A percentile compares a stretch with the other conserved stretches of the same genome.
Evolutionary conservation across 1,140 invertebrate species (phyloP).

Genomic region (Nasonia giraulti): DNA sequence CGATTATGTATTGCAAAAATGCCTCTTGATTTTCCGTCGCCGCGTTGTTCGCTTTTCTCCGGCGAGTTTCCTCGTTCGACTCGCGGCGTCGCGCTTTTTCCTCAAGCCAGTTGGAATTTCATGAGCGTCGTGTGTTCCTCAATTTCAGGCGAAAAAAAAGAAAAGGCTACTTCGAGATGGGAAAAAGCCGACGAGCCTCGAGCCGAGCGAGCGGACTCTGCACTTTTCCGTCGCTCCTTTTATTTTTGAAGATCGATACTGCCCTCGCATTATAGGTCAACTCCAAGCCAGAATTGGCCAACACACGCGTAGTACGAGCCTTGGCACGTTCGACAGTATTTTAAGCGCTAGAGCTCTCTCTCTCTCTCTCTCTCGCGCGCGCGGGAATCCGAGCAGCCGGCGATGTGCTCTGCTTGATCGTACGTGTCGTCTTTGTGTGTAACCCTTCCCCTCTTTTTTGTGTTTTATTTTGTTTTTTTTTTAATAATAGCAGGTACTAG

Average conservation of each 20-base stretch:
- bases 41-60: slow-evolving; percentile 2
- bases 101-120: slow-evolving; percentile 19
- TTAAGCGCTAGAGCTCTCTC: slow-evolving; percentile 16
- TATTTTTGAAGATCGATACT: slow-evolving; percentile 48
- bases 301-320: neutral
- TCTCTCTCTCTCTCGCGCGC: too few relatives aligned
- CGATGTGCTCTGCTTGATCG: neutral
- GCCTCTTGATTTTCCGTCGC: slow-evolving; percentile 4
- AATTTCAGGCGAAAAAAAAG: neutral
- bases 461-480: slow-evolving; percentile 55
- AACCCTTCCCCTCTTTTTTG: neutral
- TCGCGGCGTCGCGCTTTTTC: neutral
- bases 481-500: slow-evolving; percentile 75
- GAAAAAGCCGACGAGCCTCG: neutral
- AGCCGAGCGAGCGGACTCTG: too few relatives aligned
- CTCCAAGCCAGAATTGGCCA: slow-evolving; percentile 16
- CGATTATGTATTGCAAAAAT: slow-evolving; percentile 63
- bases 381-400: neutral
- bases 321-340: slow-evolving; percentile 44
- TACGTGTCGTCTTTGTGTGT: neutral
- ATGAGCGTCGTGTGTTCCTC: neutral
- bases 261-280: slow-evolving; percentile 31
- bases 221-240: slow-evolving; percentile 23
- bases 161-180: neutral
- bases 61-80: slow-evolving; percentile 27